Percentiles rank a stretch among this genome's conserved stretches.
phyloP scores from a whole-genome alignment of 2,888 invertebrate species.

The Drymonia ruficornis region DNA sequence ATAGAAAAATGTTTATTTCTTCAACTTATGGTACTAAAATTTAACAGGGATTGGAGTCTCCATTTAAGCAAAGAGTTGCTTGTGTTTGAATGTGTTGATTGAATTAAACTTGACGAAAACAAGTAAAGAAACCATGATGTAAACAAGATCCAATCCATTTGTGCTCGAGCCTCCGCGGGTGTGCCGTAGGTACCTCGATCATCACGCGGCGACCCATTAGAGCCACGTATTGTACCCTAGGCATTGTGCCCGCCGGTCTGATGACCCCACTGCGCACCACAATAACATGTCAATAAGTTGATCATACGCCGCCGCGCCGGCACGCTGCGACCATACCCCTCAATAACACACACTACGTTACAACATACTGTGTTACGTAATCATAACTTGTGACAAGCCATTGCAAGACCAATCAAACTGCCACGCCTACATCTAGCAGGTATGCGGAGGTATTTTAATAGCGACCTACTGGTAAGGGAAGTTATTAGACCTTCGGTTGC shows the following conservation, averaged over 20 bases:
- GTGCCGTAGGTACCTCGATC: conserved; percentile 24
- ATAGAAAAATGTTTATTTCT: no score
- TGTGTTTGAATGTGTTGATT: no score
- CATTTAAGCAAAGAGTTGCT: no score
- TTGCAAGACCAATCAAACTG: not conserved
- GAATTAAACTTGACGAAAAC: no score
- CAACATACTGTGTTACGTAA: conserved; percentile 7
- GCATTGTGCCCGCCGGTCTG: conserved; percentile 62
- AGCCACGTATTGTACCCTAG: conserved; percentile 51
- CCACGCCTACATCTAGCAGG: conserved; percentile 1
- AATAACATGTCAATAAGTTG: conserved; percentile 55
- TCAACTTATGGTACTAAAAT: no score
- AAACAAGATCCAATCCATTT: not conserved
- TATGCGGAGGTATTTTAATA: not conserved
- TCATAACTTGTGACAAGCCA: conserved; percentile 4
- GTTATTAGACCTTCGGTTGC: not conserved
- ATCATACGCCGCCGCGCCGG: conserved; percentile 49
- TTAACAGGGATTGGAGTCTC: no score
- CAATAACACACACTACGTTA: conserved; percentile 29
- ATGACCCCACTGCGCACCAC: conserved; percentile 63
- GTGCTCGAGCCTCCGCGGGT: conserved; percentile 6
- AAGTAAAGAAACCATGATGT: no score
- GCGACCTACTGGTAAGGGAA: not conserved
- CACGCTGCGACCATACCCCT: conserved; percentile 29
- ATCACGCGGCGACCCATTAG: conserved; percentile 57